phyloP scores from a whole-genome alignment of 2,888 invertebrate species.

The Mactromeris polynyma region DNA sequence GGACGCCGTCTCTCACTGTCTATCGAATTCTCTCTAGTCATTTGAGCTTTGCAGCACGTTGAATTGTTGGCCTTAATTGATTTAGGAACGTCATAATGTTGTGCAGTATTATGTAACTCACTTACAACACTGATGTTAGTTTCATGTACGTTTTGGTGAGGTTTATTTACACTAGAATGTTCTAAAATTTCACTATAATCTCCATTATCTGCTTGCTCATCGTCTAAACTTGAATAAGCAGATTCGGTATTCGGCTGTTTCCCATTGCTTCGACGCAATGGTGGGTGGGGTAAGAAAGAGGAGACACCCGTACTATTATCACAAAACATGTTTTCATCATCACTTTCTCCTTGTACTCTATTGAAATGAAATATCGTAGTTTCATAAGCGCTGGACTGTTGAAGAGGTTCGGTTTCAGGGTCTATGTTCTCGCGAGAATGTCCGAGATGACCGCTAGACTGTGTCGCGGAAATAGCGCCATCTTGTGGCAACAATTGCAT shows the following conservation, averaged over 20 bases:
- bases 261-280: slow-evolving; percentile 36
- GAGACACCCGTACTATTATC: slow-evolving; percentile 56
- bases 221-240: slow-evolving; percentile 63
- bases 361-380: slow-evolving; percentile 70
- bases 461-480: neutral
- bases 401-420: neutral
- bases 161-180: neutral
- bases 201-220: slow-evolving; percentile 41
- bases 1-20: slow-evolving; percentile 23
- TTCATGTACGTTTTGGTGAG: neutral
- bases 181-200: slow-evolving; percentile 45
- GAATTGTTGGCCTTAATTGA: neutral
- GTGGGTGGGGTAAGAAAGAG: slow-evolving; percentile 60
- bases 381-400: slow-evolving; percentile 47
- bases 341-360: slow-evolving; percentile 37
- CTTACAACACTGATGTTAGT: neutral
- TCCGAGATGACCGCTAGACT: neutral
- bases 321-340: slow-evolving; percentile 50
- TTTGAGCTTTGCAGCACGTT: slow-evolving; percentile 17
- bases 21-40: slow-evolving; percentile 21
- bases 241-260: slow-evolving; percentile 59
- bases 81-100: slow-evolving; percentile 13
- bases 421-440: neutral
- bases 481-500: slow-evolving; percentile 60
- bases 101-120: neutral